These are phyloP conservation scores for Tetraodon nigroviridis DNA, from an alignment of 2,113 vertebrate species.

Conservation along the genomic window DNA sequence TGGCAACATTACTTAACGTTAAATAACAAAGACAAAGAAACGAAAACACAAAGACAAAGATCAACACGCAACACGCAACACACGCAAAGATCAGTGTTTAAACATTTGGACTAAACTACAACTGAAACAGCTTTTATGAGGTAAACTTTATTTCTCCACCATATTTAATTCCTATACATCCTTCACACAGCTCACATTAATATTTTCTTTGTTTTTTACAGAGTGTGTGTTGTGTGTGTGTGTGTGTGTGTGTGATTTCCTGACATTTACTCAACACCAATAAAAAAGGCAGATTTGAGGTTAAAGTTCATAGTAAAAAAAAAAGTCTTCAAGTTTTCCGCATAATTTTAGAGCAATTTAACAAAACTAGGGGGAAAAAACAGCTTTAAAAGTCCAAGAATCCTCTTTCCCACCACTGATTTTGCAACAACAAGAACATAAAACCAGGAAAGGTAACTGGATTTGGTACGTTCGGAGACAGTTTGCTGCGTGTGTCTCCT, in stretches of 20 bases:
- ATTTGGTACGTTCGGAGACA: slow-evolving; percentile 33
- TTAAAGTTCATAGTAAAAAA: slow-evolving; percentile 99
- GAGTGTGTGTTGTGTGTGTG: slow-evolving; percentile 74
- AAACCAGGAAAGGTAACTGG: slow-evolving; percentile 37
- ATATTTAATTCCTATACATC: slow-evolving; percentile 89
- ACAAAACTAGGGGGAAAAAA: slow-evolving; percentile 79
- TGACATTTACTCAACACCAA: slow-evolving; percentile 43
- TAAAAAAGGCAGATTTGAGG: slow-evolving; percentile 84
- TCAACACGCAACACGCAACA: too few relatives aligned
- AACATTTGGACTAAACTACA: too few relatives aligned
- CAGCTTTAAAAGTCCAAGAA: slow-evolving; percentile 63
- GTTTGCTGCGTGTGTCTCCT: slow-evolving; percentile 61
- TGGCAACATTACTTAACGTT: too few relatives aligned
- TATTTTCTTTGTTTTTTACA: slow-evolving; percentile 78
- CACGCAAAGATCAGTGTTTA: too few relatives aligned
- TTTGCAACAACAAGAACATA: slow-evolving; percentile 59
- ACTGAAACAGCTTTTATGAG: slow-evolving; percentile 77
- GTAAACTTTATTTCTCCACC: slow-evolving; percentile 89
- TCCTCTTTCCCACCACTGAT: slow-evolving; percentile 66
- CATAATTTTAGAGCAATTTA: slow-evolving; percentile 76
- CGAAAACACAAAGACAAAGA: too few relatives aligned
- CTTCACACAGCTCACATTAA: slow-evolving; percentile 80
- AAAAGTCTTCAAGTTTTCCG: slow-evolving; percentile 89
- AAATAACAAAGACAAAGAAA: too few relatives aligned
- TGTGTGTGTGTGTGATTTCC: slow-evolving; percentile 53